Evolutionary conservation across 2,888 invertebrate genomes (phyloP), one percentile per base, ranked within the genome.

Genomic region (Acanthococcus lagerstroemiae): DNA sequence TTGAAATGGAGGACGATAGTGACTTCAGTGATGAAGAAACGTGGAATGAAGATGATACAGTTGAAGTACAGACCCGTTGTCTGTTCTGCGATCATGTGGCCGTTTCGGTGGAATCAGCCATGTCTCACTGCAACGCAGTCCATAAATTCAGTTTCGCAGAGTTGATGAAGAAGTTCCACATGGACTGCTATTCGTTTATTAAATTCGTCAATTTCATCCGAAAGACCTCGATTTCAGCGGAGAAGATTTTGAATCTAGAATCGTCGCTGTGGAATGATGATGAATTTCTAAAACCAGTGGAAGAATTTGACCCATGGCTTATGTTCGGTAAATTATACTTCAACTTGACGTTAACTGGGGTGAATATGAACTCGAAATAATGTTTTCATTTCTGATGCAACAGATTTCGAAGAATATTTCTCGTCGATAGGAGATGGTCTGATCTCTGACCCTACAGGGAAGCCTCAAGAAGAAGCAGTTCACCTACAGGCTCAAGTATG

Each of bases 141-240:
- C 90, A 90, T 73, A 80, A 80, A 63, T 84, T 91, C 70, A 82
- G 83, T 74, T 77, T 90, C 66, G 76, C 80, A 5, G 76, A 77
- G 55, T 77, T 90, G 44, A 87, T 88, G 75, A 75, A 75, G 3
- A 86, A 83, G 74, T 84, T 85, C 72, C 81, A 81, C 71, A 85
- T 91, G 83, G 90, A 91, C 74, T 86, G 86, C 73, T 90, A 91
- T 76, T 85, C 86, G 0, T 76, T 73, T 67, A 76, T 76, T 17
- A 72, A 78, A 73, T 76, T 92, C 72, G 83, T 92, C 1, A 92
- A 91, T 77, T 92, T 84, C 72, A 85, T 91, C 68, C 82, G 88
- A 71, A 79, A 77, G 15, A 80, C 83, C 60, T 77, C 76, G 69
- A 78, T 84, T 1, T 77, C 77, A 57, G 77, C 85, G 0, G 80